These are phyloP conservation scores for Opisthocomus hoazin DNA, from an alignment of 2,113 vertebrate genomes.

Conservation along the genomic window DNA sequence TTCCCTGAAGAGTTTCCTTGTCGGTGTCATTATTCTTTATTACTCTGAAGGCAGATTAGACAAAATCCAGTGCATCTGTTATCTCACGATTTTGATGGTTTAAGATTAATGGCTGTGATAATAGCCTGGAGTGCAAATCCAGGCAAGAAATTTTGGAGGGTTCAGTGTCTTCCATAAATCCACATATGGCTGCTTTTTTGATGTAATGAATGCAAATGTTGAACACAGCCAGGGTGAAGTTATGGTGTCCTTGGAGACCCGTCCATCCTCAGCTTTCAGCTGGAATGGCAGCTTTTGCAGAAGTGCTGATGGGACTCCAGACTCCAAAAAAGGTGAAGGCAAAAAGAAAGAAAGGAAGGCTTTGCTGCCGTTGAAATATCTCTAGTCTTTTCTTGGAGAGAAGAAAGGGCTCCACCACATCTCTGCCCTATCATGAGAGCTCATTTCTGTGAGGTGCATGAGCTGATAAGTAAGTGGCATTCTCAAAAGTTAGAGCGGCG, in stretches of 20 bases:
- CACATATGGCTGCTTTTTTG: background rate
- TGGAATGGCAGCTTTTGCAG: background rate
- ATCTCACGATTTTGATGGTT: conserved; percentile 9
- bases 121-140: background rate
- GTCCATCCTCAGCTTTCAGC: background rate
- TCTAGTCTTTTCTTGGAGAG: background rate
- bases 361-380: background rate
- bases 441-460: background rate
- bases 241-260: background rate
- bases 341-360: background rate
- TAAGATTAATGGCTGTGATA: conserved; percentile 36
- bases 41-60: conserved; percentile 43
- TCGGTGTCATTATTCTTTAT: conserved; percentile 40
- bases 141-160: background rate
- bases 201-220: background rate
- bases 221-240: background rate
- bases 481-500: background rate
- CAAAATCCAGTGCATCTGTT: conserved; percentile 47
- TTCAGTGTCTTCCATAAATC: background rate
- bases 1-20: background rate
- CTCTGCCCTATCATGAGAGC: background rate
- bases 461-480: background rate
- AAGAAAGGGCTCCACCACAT: background rate
- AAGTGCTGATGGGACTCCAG: background rate
- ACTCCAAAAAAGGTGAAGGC: background rate